Base-by-base conservation (phyloP, 1,140 invertebrate genomes). In the Eupristina koningsbergeri region DNA sequence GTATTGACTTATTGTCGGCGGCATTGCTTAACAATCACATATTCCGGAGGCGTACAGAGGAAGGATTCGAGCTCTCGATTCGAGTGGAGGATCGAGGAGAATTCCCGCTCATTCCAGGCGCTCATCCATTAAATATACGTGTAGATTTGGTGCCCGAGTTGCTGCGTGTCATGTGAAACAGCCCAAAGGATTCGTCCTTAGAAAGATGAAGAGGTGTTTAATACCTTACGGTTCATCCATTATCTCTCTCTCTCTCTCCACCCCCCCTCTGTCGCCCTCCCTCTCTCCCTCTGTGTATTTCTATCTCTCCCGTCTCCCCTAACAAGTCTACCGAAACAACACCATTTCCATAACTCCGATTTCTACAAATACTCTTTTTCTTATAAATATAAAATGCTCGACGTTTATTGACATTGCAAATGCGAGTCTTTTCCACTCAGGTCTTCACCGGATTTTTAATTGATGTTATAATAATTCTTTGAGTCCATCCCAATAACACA, bases 1-100 rank as follows among this genome's bases (percentile, higher is more conserved):
- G 63, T 77, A 83, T 83, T 83, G 74, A 77, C 41, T 83, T 83
- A 83, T 83, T 83, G 81, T 83, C 74, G 74, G 45, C 58, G 47
- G 17, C n/a, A 6, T 6, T 50, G 47, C 47, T 50, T 50, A 50
- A 50, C 8, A 50, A 50, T 50, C 47, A 17, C 47, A 15, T 15
- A 50, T 29, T 19, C 39, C 9, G 45, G 45, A 19, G 53, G 61
- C 31, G n/a, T 11, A 11, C 34, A 71, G 17, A 41, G 17, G 36
- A 71, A 39, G 26, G 50, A 34, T 31, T 58, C 15, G 0, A n/a
- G n/a, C n/a, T n/a, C n/a, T n/a, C n/a, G n/a, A n/a, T n/a, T n/a
- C n/a, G n/a, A n/a, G n/a, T n/a, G n/a, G n/a, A n/a, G n/a, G n/a
- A n/a, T n/a, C n/a, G n/a, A n/a, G 45, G 5, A 29, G 17, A 53